Evolutionary conservation across 2,797 vertebrate genomes (phyloP).

Genomic region (Tapirus indicus): DNA sequence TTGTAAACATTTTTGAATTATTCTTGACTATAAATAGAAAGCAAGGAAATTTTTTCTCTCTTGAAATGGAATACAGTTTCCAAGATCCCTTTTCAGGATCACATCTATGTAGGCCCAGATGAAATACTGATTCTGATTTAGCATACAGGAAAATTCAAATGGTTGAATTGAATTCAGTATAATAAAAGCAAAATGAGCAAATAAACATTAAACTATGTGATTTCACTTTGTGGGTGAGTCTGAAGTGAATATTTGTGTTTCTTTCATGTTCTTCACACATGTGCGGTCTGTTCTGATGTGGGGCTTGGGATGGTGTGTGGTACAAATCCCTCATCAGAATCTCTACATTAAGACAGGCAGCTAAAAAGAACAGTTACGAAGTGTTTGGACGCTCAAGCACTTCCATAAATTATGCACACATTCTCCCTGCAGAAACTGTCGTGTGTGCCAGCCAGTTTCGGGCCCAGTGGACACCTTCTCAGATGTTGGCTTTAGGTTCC

Average conservation of each 20-base stretch:
- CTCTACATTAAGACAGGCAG: neutral
- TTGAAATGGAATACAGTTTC: neutral
- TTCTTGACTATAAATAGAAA: neutral
- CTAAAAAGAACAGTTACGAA: neutral
- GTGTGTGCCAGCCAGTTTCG: neutral
- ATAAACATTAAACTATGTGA: fast-evolving
- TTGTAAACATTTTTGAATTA: neutral
- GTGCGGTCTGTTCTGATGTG: neutral
- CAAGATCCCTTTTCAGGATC: constrained; percentile 3
- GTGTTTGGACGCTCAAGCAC: neutral
- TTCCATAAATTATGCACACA: neutral
- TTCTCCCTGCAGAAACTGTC: neutral
- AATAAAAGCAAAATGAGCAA: neutral
- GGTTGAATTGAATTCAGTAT: neutral
- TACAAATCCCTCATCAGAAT: neutral
- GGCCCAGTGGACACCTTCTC: neutral
- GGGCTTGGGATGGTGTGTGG: neutral
- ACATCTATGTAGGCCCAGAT: constrained; percentile 49
- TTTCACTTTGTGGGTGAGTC: neutral
- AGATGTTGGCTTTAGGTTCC: neutral
- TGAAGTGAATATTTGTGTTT: neutral
- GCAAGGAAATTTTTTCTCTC: neutral
- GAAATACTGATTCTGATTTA: neutral
- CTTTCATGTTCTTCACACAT: neutral
- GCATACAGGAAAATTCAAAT: neutral